Evolutionary conservation across 2,888 invertebrate species (phyloP), one percentile per base, ranked within the genome.

Genomic region (Cantharis rustica): DNA sequence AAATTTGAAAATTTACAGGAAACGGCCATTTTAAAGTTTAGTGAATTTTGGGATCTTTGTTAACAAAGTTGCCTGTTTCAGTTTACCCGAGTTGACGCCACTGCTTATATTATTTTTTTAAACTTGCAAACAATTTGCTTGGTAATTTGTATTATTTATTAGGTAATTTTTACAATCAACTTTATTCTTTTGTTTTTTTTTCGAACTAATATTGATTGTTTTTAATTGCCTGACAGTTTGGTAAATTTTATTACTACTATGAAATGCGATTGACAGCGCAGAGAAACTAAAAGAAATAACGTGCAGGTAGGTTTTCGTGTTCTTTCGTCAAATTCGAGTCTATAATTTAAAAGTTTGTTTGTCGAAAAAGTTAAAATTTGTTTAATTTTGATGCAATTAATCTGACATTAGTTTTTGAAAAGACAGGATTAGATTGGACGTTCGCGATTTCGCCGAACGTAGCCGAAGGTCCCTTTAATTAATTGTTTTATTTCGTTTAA

Each of bases 401-500:
- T 47, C 47, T 47, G 66, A 61, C 31, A 66, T 72, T 72, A 72
- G 72, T 47, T 72, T 72, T 72, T 61, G n/a, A 72, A 72, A 64
- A 47, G 1, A 10, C 66, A 66, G 15, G 11, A 16, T 3, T 20
- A 72, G 68, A 68, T 20, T 16, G 1, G 15, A 61, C 61, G 31
- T n/a, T 68, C 72, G 72, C 15, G 4, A 11, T 1, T 17, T 47
- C 3, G 2, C 16, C 72, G 72, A 15, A 68, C 11, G 23, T 16
- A 0, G 16, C 31, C 72, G 72, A 72, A 16, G 11, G 61, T 17
- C 15, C 5, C 31, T 20, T 66, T 16, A 66, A 66, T 66, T 17
- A 66, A 66, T 20, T n/a, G 64, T 66, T 66, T 66, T 20, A 20
- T 23, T 20, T 13, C 3, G n/a, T 23, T 66, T 16, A 20, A 20